These are phyloP conservation scores for Naso thynnoides DNA, from an alignment of 2,797 vertebrate species.

Conservation along the genomic window DNA sequence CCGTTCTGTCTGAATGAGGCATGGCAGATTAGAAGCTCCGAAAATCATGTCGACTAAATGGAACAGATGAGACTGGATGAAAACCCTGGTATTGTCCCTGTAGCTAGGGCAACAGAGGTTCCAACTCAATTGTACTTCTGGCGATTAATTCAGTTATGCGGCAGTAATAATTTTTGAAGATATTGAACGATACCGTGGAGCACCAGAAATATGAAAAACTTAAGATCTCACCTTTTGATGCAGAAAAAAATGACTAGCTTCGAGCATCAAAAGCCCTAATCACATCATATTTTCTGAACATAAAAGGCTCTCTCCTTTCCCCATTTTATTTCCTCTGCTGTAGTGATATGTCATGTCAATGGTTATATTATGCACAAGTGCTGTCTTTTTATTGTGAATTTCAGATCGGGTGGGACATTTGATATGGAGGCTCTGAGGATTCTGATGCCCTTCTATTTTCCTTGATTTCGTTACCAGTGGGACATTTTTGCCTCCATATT, in stretches of 20 bases:
- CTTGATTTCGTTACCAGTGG: constrained; percentile 80
- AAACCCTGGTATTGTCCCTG: constrained; percentile 63
- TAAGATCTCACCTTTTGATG: constrained; percentile 81
- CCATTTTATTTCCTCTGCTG: constrained; percentile 71
- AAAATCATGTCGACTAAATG: constrained; percentile 66
- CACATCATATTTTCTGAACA: constrained; percentile 78
- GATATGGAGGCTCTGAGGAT: constrained; percentile 77
- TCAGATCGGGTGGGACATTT: constrained; percentile 74
- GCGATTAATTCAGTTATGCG: constrained; percentile 76
- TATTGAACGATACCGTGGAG: constrained; percentile 64
- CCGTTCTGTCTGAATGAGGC: constrained; percentile 63
- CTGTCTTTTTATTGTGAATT: constrained; percentile 76
- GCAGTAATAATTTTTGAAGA: constrained; percentile 77
- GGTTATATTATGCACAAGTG: constrained; percentile 79
- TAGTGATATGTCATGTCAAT: constrained; percentile 80
- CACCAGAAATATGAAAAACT: constrained; percentile 68
- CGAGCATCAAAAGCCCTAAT: constrained; percentile 78
- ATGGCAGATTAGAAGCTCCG: constrained; percentile 64
- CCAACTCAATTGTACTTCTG: constrained; percentile 65
- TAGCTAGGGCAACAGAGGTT: constrained; percentile 73
- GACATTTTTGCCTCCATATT: constrained; percentile 75
- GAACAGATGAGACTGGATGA: constrained; percentile 76
- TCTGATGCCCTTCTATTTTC: constrained; percentile 82
- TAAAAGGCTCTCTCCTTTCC: constrained; percentile 71
- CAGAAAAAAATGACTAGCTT: constrained; percentile 58